These are phyloP conservation scores for Penaeus chinensis DNA, from an alignment of 1,140 invertebrate genomes.

Conservation along the genomic window DNA sequence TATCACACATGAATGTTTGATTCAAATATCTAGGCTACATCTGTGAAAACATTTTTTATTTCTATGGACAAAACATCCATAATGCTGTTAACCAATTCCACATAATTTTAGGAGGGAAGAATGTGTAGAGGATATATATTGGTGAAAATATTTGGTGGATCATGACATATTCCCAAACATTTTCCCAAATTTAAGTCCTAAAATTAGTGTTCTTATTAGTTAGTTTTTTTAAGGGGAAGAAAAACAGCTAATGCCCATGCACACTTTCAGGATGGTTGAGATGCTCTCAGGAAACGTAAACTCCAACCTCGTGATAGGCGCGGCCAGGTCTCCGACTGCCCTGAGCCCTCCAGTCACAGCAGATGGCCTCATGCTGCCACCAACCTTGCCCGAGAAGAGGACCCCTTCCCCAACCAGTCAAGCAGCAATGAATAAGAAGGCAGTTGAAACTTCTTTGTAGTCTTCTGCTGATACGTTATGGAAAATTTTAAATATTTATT, in stretches of 20 bases:
- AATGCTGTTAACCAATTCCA: too few species aligned
- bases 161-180: too few species aligned
- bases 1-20: too few species aligned
- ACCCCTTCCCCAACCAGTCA: background rate
- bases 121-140: too few species aligned
- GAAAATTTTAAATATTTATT: too few species aligned
- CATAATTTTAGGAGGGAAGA: too few species aligned
- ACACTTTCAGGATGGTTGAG: conserved; percentile 56
- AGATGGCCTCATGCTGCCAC: conserved; percentile 1
- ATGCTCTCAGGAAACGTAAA: conserved; percentile 49
- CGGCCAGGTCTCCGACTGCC: background rate
- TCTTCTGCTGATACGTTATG: background rate
- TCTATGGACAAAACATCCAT: too few species aligned
- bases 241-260: background rate
- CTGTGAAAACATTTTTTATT: too few species aligned
- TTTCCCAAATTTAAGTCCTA: too few species aligned
- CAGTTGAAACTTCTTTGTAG: conserved; percentile 52
- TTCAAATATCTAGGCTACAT: too few species aligned
- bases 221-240: background rate
- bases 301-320: conserved; percentile 49
- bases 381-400: background rate
- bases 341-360: background rate
- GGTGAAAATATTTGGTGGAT: too few species aligned
- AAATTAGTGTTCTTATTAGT: background rate
- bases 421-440: conserved; percentile 1